phyloP scores from a whole-genome alignment of 2,113 vertebrate species.

The Leptosomus discolor region DNA sequence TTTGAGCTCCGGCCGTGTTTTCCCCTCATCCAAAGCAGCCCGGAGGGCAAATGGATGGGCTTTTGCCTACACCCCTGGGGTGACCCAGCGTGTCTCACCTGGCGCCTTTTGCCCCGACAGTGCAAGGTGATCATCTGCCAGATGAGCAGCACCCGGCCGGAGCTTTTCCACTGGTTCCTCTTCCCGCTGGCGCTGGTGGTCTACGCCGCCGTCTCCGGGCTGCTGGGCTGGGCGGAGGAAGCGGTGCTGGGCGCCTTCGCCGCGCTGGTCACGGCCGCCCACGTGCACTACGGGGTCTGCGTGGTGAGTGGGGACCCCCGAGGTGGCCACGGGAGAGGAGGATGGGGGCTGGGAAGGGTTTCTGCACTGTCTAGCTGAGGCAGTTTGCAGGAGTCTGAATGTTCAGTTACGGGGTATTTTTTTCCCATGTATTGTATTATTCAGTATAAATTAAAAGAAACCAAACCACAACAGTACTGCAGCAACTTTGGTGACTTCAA shows the following conservation, averaged over 20 bases:
- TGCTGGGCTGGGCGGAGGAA: conserved; percentile 33
- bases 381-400: background rate
- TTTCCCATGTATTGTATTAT: too few relatives aligned
- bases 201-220: background rate
- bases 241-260: background rate
- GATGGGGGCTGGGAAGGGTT: fast-evolving
- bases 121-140: conserved; percentile 60
- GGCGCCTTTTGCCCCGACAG: background rate
- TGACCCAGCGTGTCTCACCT: background rate
- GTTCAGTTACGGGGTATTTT: background rate
- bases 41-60: fast-evolving
- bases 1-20: background rate
- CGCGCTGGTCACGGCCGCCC: background rate
- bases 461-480: too few relatives aligned
- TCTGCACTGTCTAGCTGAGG: fast-evolving
- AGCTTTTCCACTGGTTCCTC: conserved; percentile 49
- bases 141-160: conserved; percentile 50
- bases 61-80: background rate
- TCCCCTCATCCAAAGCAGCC: background rate
- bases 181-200: conserved; percentile 32
- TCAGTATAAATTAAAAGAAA: too few relatives aligned
- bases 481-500: background rate
- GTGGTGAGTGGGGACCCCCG: conserved; percentile 14
- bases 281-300: conserved; percentile 49
- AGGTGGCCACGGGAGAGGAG: fast-evolving